Base-by-base conservation (phyloP, 2,113 vertebrate genomes). In the Rhizomys pruinosus region DNA sequence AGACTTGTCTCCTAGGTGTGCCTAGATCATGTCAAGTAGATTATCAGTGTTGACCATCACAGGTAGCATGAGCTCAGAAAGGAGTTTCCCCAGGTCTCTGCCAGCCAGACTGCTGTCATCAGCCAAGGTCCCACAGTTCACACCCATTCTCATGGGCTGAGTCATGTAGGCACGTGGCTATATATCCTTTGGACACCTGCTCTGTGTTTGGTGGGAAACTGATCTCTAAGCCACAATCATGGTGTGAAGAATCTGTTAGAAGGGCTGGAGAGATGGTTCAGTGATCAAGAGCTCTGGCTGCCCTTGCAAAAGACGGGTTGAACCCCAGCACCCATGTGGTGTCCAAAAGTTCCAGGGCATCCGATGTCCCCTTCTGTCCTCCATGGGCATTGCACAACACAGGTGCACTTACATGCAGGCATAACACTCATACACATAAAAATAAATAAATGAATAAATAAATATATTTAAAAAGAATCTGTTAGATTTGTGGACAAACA, bases 201-300 rank as follows among this genome's bases (percentile, higher is more conserved):
- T 47, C 10, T 78, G 27, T 39, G 16, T 42, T 68, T 82, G 59
- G 34, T 7, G 5, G 6, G 39, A 27, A 39, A 74, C 1, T 19
- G 34, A 10, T 92, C 63, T 94, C 88, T 92, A 89, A 97, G 87
- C 32, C 3, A 42, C 32, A 80, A 8, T 64, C 68, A 55, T 57
- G n/a, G 10, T 32, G 80, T 22, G 76, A 84, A 47, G 44, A 79
- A 88, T 89, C 84, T 74, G 73, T 55, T 87, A 94, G 80, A 72
- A 42, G 92, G 71, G 20, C 63, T 64, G 23, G 63, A 10, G 27
- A 25, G 8, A 64, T 64, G 22, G 63, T 25, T 64, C 63, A 64
- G 63, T 25, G 7, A 8, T 7, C 1, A 10, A 27, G 27, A 64
- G 61, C 9, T 3, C 63, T 27, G 23, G 63, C 63, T 27, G 20